Base-by-base conservation (phyloP, 2,888 invertebrate species). In the Heliconius ethilla region DNA sequence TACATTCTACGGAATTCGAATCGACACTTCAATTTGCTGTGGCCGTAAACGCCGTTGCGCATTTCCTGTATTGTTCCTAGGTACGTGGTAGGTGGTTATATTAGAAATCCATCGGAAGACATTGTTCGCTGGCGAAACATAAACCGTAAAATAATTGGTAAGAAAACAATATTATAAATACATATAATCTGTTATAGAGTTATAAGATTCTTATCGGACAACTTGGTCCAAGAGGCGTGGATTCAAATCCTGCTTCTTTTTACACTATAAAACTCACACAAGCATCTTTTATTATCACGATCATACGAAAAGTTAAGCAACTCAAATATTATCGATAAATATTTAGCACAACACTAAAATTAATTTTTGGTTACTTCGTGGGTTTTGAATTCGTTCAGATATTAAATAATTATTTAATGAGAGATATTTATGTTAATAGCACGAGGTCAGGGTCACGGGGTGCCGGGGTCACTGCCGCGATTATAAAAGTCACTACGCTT, bases 1-100 rank as follows among this genome's bases (percentile, higher is more conserved):
- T 45, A 79, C 67, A 78, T 81, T 74, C 72, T 75, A 59, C 73
- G 62, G 55, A 80, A 82, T 81, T 79, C 69, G 55, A 80, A 82
- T 79, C 77, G 78, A 70, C 70, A 70, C 51, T 77, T 62, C 63
- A 76, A 75, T 76, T 67, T 51, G 13, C 78, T 73, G 75, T 80
- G 80, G 78, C 81, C 40, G 40, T 67, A 59, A 79, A 79, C 66
- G 6, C 67, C 37, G 45, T 40, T 55, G 18, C 55, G 18, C 55
- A 9, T n/a, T 22, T 55, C 22, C 55, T 18, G 45, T 18, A 18
- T 51, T 15, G 18, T 18, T 51, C 18, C 18, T 51, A 51, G 22
- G 51, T 22, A 51, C 6, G 6, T 51, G 51, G 18, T 51, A 51
- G 0, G 51, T 18, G 33, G 33, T 33, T 33, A 33, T 51, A 7